Base-by-base conservation (phyloP, 2,888 invertebrate species). In the Drosophila antonietae region DNA sequence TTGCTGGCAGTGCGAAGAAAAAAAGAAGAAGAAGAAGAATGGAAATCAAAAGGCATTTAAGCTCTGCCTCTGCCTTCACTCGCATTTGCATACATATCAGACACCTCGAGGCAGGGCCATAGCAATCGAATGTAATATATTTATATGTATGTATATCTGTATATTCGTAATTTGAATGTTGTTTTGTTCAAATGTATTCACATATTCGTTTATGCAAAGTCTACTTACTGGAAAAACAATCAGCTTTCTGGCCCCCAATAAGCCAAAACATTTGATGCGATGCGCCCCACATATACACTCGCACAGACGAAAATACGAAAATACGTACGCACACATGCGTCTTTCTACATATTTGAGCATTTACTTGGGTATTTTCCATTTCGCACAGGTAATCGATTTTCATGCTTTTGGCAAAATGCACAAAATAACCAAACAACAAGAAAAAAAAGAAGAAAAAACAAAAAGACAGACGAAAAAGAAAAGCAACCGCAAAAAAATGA, bases 391-490 rank as follows among this genome's bases (percentile, higher is more conserved):
- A 87, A 87, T 87, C 86, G 86, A 87, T 89, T 87, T 89, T 76
- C 81, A 85, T 87, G 88, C 86, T 87, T 89, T 85, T 84, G 86
- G 86, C 89, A 52, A 88, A 85, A 89, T 78, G 82, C 78, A 75
- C 76, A 87, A 88, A 88, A 88, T 61, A 67, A 49, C 52, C 58
- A 20, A 68, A 49, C 33, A 46, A 35, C 33, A 56, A 41, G 51
- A 46, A 43, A 41, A 51, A n/a, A 20, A 20, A 20, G 47, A n/a
- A 0, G 33, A 31, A 44, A 60, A 59, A 52, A 43, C 41, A 56
- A 73, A 72, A 77, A 70, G 62, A 55, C 71, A 80, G 52, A 31
- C 28, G 20, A 28, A 35, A 31, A 53, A 58, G 57, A 37, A 43
- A 52, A 62, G 6, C 31, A 5, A 43, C 14, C 37, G 15, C 37